Percentiles rank a stretch among this genome's conserved stretches.
These are phyloP conservation scores for Ommatoiulus sabulosus DNA, from an alignment of 2,888 invertebrate species.

Conservation along the genomic window DNA sequence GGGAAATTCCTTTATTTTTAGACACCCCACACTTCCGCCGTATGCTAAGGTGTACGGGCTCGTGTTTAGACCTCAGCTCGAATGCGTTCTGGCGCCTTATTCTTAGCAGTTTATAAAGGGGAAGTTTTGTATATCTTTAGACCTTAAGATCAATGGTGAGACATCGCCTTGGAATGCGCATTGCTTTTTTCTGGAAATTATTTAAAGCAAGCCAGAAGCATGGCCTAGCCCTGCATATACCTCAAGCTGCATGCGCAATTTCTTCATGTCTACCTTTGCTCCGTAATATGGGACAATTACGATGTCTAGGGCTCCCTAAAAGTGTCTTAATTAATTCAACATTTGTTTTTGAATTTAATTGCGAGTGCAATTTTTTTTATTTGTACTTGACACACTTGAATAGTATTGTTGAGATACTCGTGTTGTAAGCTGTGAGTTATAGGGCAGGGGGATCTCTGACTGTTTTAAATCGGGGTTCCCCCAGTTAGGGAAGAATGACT, in stretches of 20 bases:
- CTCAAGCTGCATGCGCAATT: too few relatives aligned
- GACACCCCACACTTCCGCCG: background rate
- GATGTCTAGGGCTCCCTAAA: too few relatives aligned
- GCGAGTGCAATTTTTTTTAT: too few relatives aligned
- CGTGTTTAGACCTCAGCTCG: background rate
- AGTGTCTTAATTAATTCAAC: too few relatives aligned
- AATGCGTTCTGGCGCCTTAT: background rate
- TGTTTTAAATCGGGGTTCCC: too few relatives aligned
- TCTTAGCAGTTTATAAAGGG: background rate
- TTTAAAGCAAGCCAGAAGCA: background rate
- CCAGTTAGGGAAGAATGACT: too few relatives aligned
- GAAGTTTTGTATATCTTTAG: background rate
- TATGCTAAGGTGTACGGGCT: too few relatives aligned
- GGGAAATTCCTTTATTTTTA: background rate
- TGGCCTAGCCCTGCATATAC: background rate
- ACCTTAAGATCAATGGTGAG: background rate
- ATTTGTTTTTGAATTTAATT: too few relatives aligned
- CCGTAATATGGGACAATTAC: background rate
- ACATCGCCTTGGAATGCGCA: background rate
- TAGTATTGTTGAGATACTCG: too few relatives aligned
- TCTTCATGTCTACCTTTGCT: background rate
- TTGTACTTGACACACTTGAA: too few relatives aligned
- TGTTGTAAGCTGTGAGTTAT: too few relatives aligned
- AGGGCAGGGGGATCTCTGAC: too few relatives aligned
- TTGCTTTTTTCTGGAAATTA: background rate